phyloP scores from a whole-genome alignment of 2,113 vertebrate species.

The human (Homo sapiens) region GRCh38 chr16:26018501-26019000 shows the following conservation, averaged over 20 bases:
- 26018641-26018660: too few relatives aligned
- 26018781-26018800: neutral
- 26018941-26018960: neutral
- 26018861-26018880: neutral
- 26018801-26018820: neutral
- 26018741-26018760: neutral
- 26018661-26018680: neutral
- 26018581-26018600: neutral
- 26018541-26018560: neutral
- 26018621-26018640: neutral
- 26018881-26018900: neutral
- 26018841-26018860: neutral
- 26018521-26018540: neutral
- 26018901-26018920: neutral
- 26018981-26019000: accelerated
- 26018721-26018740: neutral
- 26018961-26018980: neutral
- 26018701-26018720: neutral
- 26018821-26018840: neutral
- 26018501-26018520: neutral
- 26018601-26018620: neutral
- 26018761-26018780: neutral
- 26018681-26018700: neutral
- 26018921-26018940: neutral
- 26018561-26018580: neutral